phyloP scores from a whole-genome alignment of 2,113 vertebrate genomes.

The Callipepla californica region DNA sequence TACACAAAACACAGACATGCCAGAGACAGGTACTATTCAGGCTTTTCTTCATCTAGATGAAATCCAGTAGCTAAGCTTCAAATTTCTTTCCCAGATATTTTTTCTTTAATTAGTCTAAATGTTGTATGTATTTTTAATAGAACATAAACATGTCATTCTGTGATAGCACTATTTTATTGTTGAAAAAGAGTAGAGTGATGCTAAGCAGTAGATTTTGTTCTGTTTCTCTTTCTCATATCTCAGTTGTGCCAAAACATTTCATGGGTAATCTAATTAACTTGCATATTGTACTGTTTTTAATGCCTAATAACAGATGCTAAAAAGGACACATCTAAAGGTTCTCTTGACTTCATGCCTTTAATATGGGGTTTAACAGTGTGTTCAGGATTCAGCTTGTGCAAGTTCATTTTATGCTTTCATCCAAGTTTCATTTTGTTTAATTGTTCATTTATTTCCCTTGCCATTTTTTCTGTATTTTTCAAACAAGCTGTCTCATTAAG shows the following conservation, averaged over 20 bases:
- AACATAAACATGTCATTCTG: neutral
- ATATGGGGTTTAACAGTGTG: neutral
- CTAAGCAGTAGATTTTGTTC: neutral
- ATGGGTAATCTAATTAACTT: neutral
- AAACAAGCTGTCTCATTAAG: constrained; percentile 25
- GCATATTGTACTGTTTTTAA: neutral
- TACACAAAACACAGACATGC: neutral
- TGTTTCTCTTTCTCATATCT: neutral
- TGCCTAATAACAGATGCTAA: neutral
- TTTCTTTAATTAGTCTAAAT: neutral
- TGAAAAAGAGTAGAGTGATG: neutral
- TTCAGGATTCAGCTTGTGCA: neutral
- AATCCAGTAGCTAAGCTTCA: neutral
- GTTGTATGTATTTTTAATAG: neutral
- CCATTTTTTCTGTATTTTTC: neutral
- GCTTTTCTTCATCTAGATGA: neutral
- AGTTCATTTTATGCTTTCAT: neutral
- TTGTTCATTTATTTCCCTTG: constrained; percentile 31
- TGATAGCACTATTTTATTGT: neutral
- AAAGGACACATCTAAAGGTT: neutral
- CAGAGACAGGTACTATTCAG: neutral
- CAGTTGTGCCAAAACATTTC: neutral
- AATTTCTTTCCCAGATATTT: neutral
- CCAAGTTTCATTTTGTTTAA: constrained; percentile 4
- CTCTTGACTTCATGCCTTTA: neutral